Evolutionary conservation across 1,140 invertebrate species (phyloP), one percentile per base, ranked within the genome.

Genomic region (Lamellibrachia luymesi): DNA sequence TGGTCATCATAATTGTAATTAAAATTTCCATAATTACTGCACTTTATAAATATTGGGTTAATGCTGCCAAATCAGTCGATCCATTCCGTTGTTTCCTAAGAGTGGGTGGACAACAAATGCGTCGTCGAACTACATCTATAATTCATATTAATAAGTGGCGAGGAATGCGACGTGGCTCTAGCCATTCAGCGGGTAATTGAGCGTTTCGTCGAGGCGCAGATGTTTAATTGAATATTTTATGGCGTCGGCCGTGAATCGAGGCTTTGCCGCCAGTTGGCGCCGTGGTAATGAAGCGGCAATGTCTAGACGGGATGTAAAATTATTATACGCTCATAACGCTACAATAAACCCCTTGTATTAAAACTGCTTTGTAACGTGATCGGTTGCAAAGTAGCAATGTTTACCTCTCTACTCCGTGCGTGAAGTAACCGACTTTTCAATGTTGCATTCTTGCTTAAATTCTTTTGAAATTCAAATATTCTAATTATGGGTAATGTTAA

Each of bases 181-280:
- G 64, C 64, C 17, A 80, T 80, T 80, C 64, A 80, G 8, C 64
- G 64, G 64, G 64, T 10, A 80, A 80, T 80, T 80, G 64, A 80
- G 64, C 64, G 64, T 80, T 80, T 80, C 64, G 25, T 80, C 8
- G 13, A 10, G 64, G 13, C 64, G 64, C 64, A 80, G 64, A 80
- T 80, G 64, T 80, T 80, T 80, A 80, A 80, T 80, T 80, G 64
- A 80, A 80, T 80, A 80, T 80, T 80, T 80, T 80, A 80, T 80
- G 64, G 64, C 17, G 64, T 80, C 64, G 64, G 2, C 64, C 64
- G 64, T 80, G 64, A 80, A 80, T 80, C 13, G 64, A 22, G 64
- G 64, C 64, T 80, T 80, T 17, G 64, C 64, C 64, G 64, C 64
- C 64, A 80, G 64, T 80, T 80, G 64, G 64, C 64, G 64, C 64